phyloP scores from a whole-genome alignment of 1,140 invertebrate genomes.

The Megathymus violae region DNA sequence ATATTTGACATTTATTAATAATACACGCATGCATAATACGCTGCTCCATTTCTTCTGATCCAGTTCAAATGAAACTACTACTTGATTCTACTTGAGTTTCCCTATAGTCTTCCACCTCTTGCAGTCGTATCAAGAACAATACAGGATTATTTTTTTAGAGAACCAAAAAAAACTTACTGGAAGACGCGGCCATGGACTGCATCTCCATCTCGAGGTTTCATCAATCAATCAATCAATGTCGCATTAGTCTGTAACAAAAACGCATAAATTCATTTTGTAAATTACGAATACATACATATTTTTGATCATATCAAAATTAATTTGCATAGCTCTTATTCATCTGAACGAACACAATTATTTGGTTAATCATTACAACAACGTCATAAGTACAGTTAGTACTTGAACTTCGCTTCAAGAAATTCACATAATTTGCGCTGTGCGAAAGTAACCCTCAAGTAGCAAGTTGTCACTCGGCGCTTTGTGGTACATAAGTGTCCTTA shows the following conservation, averaged over 20 bases:
- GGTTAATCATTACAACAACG: too few relatives aligned
- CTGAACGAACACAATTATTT: too few relatives aligned
- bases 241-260: constrained; percentile 43
- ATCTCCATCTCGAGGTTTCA: constrained; percentile 60
- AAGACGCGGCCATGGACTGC: constrained; percentile 60
- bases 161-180: constrained; percentile 53
- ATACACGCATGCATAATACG: too few relatives aligned
- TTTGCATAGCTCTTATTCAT: too few relatives aligned
- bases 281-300: background rate
- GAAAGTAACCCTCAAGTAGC: constrained; percentile 54
- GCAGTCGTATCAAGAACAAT: too few relatives aligned
- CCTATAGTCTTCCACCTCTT: too few relatives aligned
- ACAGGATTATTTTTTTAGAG: background rate
- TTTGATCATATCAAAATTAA: background rate
- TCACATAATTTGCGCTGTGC: constrained; percentile 40
- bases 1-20: too few relatives aligned
- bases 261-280: background rate
- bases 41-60: too few relatives aligned
- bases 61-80: too few relatives aligned
- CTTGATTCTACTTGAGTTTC: too few relatives aligned
- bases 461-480: constrained; percentile 47
- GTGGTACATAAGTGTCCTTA: constrained; percentile 63
- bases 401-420: background rate
- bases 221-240: constrained; percentile 14
- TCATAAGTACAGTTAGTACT: background rate